Evolutionary conservation across 2,113 vertebrate species (phyloP).

Genomic region (Recurvirostra avosetta): DNA sequence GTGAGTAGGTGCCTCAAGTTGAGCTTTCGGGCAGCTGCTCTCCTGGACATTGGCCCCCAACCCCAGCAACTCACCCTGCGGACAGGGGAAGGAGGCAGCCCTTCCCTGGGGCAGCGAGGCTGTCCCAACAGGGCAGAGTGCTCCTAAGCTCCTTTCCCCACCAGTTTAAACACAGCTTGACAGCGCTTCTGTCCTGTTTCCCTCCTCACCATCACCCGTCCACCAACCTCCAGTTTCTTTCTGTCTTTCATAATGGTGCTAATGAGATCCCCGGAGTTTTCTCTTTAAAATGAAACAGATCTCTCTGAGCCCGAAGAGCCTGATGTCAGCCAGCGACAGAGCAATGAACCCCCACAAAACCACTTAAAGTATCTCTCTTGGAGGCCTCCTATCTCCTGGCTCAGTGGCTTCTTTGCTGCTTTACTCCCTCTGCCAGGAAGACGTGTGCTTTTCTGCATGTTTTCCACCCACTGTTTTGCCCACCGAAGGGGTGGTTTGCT

Average conservation of each 20-base stretch:
- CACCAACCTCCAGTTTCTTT: background rate
- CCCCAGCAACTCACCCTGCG: background rate
- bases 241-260: background rate
- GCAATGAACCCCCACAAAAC: background rate
- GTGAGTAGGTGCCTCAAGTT: background rate
- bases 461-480: background rate
- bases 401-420: background rate
- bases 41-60: background rate
- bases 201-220: background rate
- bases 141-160: background rate
- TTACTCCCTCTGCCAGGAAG: background rate
- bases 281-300: background rate
- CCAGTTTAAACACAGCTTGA: background rate
- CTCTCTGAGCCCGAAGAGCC: background rate
- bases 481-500: background rate
- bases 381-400: background rate
- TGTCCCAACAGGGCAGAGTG: background rate
- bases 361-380: background rate
- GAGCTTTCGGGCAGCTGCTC: background rate
- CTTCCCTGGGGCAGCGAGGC: background rate
- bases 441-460: background rate
- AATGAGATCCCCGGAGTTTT: slow-evolving; percentile 6
- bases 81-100: background rate
- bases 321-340: background rate
- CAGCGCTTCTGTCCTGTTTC: background rate